Evolutionary conservation across 2,888 invertebrate genomes (phyloP).

Genomic region (Kryphioiulus occultus): DNA sequence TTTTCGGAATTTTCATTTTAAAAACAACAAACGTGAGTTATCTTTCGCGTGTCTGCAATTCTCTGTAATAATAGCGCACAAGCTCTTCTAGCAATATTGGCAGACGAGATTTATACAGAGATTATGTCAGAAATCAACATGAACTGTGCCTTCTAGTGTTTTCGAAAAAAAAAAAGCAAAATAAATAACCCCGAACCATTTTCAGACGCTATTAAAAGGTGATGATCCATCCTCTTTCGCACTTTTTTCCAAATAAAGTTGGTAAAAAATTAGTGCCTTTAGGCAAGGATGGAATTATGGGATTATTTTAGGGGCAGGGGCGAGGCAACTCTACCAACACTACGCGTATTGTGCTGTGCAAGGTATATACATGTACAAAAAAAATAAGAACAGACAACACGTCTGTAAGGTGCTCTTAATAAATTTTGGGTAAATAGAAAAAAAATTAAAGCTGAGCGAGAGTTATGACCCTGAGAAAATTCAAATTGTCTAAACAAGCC

Average conservation of each 20-base stretch:
- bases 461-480: slow-evolving; percentile 13
- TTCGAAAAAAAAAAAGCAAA: neutral
- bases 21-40: slow-evolving; percentile 28
- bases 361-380: neutral
- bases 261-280: slow-evolving; percentile 8
- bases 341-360: no score
- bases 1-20: neutral
- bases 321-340: neutral
- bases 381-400: neutral
- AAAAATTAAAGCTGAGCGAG: neutral
- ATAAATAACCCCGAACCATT: slow-evolving; percentile 34
- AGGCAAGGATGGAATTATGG: slow-evolving; percentile 11
- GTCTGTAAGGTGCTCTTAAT: neutral
- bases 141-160: slow-evolving; percentile 28
- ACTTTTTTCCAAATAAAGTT: slow-evolving; percentile 29
- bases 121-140: slow-evolving; percentile 37
- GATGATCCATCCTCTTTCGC: slow-evolving; percentile 36
- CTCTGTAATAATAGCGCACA: neutral
- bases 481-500: neutral
- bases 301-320: slow-evolving; percentile 20
- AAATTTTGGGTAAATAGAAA: neutral
- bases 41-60: neutral
- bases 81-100: slow-evolving; percentile 4
- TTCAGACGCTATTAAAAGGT: neutral
- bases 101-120: slow-evolving; percentile 17